Conservation (phyloP, 2,797 vertebrate species). For the Falco concolor region DNA sequence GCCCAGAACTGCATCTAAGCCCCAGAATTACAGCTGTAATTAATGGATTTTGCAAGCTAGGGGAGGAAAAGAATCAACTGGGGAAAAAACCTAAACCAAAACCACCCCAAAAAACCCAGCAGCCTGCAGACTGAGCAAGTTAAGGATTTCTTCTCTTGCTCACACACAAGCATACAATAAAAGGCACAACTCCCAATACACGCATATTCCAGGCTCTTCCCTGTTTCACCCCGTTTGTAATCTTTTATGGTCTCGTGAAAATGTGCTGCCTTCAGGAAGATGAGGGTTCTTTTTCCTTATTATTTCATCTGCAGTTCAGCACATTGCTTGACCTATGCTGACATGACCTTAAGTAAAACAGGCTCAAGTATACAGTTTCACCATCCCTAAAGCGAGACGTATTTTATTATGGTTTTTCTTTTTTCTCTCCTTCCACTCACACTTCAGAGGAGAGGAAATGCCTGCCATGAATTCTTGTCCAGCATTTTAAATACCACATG, state of each 20-base stretch:
- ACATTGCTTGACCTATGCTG: background rate
- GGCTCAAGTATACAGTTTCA: background rate
- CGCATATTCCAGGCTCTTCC: background rate
- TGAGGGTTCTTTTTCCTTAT: background rate
- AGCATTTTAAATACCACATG: background rate
- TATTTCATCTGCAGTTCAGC: background rate
- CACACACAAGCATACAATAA: background rate
- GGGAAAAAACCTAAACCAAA: background rate
- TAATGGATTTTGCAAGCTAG: background rate
- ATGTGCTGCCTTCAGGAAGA: background rate
- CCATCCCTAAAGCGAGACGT: background rate
- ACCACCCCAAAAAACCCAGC: background rate
- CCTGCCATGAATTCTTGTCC: constrained; percentile 9
- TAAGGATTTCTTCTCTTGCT: background rate
- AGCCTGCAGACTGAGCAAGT: background rate
- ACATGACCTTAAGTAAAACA: background rate
- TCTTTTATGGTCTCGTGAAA: background rate
- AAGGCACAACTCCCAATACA: background rate
- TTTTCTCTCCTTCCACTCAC: background rate
- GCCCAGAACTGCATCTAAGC: background rate
- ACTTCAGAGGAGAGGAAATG: constrained; percentile 14
- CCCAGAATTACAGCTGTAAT: background rate
- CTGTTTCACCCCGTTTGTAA: background rate
- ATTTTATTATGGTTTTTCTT: background rate
- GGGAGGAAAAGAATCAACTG: background rate